Evolutionary conservation across 1,140 invertebrate species (phyloP).

Genomic region (Coelopa frigida): DNA sequence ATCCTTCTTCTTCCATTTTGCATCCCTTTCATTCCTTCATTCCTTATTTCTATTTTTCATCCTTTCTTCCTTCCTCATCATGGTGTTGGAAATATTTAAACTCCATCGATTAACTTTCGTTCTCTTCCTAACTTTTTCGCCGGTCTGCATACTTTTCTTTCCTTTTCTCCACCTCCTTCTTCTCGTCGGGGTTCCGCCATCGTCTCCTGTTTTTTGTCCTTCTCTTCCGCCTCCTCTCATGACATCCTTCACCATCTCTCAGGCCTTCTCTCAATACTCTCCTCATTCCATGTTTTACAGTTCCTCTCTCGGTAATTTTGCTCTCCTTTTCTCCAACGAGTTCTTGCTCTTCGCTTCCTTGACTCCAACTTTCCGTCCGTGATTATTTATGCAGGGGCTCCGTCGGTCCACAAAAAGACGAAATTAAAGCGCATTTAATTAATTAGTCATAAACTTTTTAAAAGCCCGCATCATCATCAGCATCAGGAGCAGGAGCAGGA

Average conservation of each 20-base stretch:
- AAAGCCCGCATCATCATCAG: slow-evolving; percentile 8
- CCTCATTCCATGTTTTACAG: neutral
- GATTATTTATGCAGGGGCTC: neutral
- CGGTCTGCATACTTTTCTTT: neutral
- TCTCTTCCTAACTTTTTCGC: neutral
- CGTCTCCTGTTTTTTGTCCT: neutral
- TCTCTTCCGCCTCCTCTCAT: neutral
- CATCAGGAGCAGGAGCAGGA: neutral
- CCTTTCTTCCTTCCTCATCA: neutral
- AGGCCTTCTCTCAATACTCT: neutral
- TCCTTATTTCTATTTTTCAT: neutral
- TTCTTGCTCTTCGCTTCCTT: neutral
- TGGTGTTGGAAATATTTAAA: slow-evolving; percentile 2
- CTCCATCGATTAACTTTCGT: slow-evolving; percentile 12
- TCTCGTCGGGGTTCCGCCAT: neutral
- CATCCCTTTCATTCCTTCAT: neutral
- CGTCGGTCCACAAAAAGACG: neutral
- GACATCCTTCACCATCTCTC: neutral
- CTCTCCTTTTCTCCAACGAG: neutral
- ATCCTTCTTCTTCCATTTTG: neutral
- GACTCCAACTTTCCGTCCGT: neutral
- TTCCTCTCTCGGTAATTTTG: neutral
- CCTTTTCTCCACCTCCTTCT: neutral
- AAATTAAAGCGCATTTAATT: slow-evolving; percentile 13
- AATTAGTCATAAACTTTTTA: slow-evolving; percentile 11